Evolutionary conservation across 2,888 invertebrate genomes (phyloP), one percentile per base, ranked within the genome.

Genomic region (Branchipolynoe longqiensis): DNA sequence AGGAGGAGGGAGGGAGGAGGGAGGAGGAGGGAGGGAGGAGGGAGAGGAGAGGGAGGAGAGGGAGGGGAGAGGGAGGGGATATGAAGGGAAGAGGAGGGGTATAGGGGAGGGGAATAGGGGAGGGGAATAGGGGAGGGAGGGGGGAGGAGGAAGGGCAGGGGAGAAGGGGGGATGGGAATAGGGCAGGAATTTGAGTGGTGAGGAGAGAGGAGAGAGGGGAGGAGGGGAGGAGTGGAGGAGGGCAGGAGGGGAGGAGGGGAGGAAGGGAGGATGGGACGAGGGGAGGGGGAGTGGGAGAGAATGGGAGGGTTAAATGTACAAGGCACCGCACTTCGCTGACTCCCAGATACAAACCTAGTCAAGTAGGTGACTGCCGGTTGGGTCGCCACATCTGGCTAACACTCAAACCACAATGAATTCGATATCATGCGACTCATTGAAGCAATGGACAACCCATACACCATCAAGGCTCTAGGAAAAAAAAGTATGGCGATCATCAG

Each of bases 311-410:
- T 33, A 12, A 8, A 14, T 25, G 25, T 56, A 25, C 18, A 4
- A 25, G n/a, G 28, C 62, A 62, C n/a, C n/a, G n/a, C n/a, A n/a
- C n/a, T 62, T 62, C 28, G 25, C 31, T 31, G 31, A n/a, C 62
- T 14, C 62, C 62, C 31, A 28, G 62, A 62, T 62, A 62, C 62
- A 62, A 62, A 28, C 62, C 28, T 62, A 31, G 62, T 62, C 62
- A 62, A 62, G 62, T 62, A 31, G 62, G 28, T 25, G 28, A 8
- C 6, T 62, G 25, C 59, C n/a, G n/a, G n/a, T n/a, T n/a, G n/a
- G n/a, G n/a, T n/a, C n/a, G n/a, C n/a, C n/a, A n/a, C n/a, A n/a
- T n/a, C n/a, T n/a, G n/a, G n/a, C n/a, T n/a, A n/a, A n/a, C n/a
- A n/a, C n/a, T n/a, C n/a, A n/a, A n/a, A n/a, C n/a, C n/a, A n/a